Base-by-base conservation (phyloP, 2,797 vertebrate species). In the Parauchenoglanis punctatus region DNA sequence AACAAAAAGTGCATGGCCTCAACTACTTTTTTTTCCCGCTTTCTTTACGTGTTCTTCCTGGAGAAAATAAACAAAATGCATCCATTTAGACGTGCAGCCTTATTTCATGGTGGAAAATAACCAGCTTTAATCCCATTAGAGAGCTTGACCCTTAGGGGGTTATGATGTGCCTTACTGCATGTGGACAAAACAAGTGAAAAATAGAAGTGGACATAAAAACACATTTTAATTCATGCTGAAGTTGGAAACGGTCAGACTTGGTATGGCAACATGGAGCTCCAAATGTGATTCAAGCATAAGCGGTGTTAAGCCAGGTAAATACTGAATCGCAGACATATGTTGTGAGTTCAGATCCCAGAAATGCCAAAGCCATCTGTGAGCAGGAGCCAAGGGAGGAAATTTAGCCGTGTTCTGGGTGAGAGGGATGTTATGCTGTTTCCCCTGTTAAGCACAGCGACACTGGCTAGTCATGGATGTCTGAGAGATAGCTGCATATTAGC, bases 1-100 rank as follows among this genome's bases (percentile, higher is more conserved):
- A 80, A 49, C 54, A 49, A 46, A 75, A 76, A 44, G 81, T 70
- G 25, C 76, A 83, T 35, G 88, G 7, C 70, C 86, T 28, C 8
- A 70, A 68, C 10, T 72, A 40, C 52, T 89, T 18, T 17, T 85
- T 88, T 25, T 25, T 52, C 0, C 40, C 49, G 7, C 7, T 76
- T 81, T 49, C 31, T 25, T 68, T 35, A 70, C 25, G 46, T 70
- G 80, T 63, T 80, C 35, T 44, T 40, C 77, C 63, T 65, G 84
- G 31, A 85, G 78, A 58, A 81, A 88, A 89, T 87, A 89, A 86
- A 87, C 46, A 56, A 40, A 81, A 86, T 86, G 78, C 86, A 85
- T 73, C 46, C n/a, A 58, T 88, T 67, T 67, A 77, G 72, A 88
- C 13, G 31, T 63, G 58, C 44, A 89, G 52, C 54, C 28, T 84